Conservation (phyloP, 2,888 invertebrate species). For the Meiosimyza decipiens region DNA sequence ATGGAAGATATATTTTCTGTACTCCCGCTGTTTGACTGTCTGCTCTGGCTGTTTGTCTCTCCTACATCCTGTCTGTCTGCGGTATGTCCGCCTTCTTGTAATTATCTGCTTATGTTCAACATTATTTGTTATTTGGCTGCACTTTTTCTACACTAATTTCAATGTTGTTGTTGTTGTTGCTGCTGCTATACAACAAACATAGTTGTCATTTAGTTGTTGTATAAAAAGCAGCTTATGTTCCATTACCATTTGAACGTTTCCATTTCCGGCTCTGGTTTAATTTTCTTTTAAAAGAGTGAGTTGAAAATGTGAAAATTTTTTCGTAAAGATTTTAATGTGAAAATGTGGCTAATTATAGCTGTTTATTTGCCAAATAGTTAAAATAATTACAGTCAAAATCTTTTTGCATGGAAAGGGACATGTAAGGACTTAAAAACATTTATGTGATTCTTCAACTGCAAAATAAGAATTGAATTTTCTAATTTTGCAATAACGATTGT, state of each 20-base stretch:
- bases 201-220: constrained; percentile 21
- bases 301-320: constrained; percentile 11
- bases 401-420: too few relatives aligned
- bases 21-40: not conserved
- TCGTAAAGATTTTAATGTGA: constrained; percentile 6
- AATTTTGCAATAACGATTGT: too few relatives aligned
- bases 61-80: constrained; percentile 38
- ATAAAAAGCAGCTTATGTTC: constrained; percentile 34
- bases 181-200: constrained; percentile 1
- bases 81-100: constrained; percentile 46
- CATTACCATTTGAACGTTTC: constrained; percentile 21
- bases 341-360: constrained; percentile 24
- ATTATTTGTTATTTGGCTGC: constrained; percentile 33
- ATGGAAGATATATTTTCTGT: not conserved
- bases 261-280: not conserved
- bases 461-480: too few relatives aligned
- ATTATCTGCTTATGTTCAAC: constrained; percentile 50
- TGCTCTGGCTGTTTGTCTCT: not conserved
- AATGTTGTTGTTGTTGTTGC: constrained; percentile 1
- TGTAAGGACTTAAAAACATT: too few relatives aligned
- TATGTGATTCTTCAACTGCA: too few relatives aligned
- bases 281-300: constrained; percentile 12
- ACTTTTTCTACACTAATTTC: constrained; percentile 13
- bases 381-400: not conserved
- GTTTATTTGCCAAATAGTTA: not conserved